A percentile compares a stretch with the other conserved stretches of the same genome.
phyloP scores from a whole-genome alignment of 1,140 invertebrate species.

The Calliphora vicina region DNA sequence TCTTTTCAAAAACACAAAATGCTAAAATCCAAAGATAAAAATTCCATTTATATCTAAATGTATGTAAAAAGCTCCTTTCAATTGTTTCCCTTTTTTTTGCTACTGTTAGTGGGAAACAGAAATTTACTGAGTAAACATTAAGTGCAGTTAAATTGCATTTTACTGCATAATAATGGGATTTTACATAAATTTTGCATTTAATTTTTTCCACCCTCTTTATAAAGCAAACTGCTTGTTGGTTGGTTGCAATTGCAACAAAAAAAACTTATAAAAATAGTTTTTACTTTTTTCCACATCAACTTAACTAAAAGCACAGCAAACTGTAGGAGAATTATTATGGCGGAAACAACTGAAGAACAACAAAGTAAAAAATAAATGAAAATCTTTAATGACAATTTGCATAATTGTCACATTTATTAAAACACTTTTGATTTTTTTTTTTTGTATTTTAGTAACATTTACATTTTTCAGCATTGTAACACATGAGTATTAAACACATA shows the following conservation, averaged over 20 bases:
- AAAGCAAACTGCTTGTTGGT: background rate
- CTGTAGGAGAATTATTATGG: background rate
- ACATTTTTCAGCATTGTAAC: no score
- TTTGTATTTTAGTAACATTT: no score
- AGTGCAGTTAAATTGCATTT: slow-evolving; percentile 13
- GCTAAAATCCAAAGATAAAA: background rate
- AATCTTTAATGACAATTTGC: background rate
- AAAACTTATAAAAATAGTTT: background rate
- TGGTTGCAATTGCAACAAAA: background rate
- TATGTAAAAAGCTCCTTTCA: background rate
- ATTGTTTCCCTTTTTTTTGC: background rate
- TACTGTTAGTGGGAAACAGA: background rate
- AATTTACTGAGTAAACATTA: background rate
- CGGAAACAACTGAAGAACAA: background rate
- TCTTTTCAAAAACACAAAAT: background rate
- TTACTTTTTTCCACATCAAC: background rate
- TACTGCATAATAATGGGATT: slow-evolving; percentile 9
- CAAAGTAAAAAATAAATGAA: background rate
- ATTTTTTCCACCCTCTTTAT: background rate
- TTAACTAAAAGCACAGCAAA: background rate
- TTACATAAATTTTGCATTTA: background rate
- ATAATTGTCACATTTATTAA: background rate
- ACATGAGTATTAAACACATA: no score
- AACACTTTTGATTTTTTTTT: background rate
- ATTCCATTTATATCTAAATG: background rate